Percentiles rank a stretch among this genome's conserved stretches.
Evolutionary conservation across 2,797 vertebrate species (phyloP).

Genomic region (Gephyroberyx darwinii): DNA sequence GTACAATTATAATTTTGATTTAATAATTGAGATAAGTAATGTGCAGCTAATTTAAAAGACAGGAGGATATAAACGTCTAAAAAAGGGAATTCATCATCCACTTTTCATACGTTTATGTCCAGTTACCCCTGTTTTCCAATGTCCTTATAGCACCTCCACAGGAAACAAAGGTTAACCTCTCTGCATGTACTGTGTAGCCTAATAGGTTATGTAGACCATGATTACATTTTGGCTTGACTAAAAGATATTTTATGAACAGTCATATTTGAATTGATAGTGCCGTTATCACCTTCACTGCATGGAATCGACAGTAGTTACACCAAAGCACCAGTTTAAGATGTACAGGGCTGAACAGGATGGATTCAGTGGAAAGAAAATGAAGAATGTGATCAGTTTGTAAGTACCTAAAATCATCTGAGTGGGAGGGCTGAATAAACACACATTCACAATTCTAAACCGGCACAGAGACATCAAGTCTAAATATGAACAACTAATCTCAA

Average conservation of each 20-base stretch:
- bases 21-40: slow-evolving; percentile 3
- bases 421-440: not conserved
- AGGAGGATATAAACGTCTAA: not conserved
- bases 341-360: not conserved
- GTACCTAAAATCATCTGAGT: not conserved
- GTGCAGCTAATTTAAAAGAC: not conserved
- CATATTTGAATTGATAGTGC: slow-evolving; percentile 11
- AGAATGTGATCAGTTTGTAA: not conserved
- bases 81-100: not conserved
- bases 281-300: not conserved
- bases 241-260: not conserved
- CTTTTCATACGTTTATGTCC: not conserved
- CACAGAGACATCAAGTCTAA: too few relatives aligned
- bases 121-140: not conserved
- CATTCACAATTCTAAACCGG: not conserved
- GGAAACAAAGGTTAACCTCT: not conserved
- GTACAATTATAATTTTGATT: not conserved
- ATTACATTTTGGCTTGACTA: not conserved
- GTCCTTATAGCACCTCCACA: not conserved
- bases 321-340: not conserved
- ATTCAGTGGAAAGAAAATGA: not conserved
- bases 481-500: too few relatives aligned
- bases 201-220: not conserved
- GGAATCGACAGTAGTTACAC: not conserved
- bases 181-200: not conserved